Conservation (phyloP, 2,113 vertebrate species). For the Pedetes capensis region DNA sequence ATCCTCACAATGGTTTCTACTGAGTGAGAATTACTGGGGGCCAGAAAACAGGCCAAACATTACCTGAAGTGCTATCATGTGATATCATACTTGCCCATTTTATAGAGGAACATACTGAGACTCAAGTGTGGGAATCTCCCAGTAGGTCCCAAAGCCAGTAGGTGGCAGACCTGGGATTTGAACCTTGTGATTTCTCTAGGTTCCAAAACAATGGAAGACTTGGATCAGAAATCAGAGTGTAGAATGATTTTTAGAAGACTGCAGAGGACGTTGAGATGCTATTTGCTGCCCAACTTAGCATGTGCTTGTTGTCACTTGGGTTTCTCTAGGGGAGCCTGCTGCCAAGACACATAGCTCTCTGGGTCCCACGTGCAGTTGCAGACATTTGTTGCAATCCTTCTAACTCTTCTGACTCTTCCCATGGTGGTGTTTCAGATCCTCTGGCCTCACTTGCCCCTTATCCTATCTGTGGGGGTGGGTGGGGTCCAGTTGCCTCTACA, state of each 20-base stretch:
- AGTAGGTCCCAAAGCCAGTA: constrained; percentile 19
- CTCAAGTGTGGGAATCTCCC: neutral
- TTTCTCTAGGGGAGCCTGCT: neutral
- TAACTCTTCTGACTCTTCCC: neutral
- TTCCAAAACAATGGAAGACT: neutral
- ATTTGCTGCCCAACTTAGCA: neutral
- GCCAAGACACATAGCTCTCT: neutral
- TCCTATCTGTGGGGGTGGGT: neutral
- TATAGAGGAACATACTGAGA: constrained; percentile 12
- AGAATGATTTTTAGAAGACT: neutral
- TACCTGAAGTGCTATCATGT: neutral
- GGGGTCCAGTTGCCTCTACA: neutral
- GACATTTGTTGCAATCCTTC: neutral
- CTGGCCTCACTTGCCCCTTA: neutral
- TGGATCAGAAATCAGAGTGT: neutral
- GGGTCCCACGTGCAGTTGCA: too few relatives aligned
- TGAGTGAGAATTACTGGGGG: neutral
- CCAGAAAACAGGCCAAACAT: neutral
- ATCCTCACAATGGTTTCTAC: neutral
- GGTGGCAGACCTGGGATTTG: constrained; percentile 40
- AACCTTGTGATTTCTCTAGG: neutral
- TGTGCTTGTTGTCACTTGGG: neutral
- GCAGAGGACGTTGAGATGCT: neutral
- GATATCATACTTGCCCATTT: neutral
- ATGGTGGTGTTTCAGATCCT: neutral